These are phyloP conservation scores for Hyles euphorbiae DNA, from an alignment of 1,140 invertebrate genomes.

Conservation along the genomic window DNA sequence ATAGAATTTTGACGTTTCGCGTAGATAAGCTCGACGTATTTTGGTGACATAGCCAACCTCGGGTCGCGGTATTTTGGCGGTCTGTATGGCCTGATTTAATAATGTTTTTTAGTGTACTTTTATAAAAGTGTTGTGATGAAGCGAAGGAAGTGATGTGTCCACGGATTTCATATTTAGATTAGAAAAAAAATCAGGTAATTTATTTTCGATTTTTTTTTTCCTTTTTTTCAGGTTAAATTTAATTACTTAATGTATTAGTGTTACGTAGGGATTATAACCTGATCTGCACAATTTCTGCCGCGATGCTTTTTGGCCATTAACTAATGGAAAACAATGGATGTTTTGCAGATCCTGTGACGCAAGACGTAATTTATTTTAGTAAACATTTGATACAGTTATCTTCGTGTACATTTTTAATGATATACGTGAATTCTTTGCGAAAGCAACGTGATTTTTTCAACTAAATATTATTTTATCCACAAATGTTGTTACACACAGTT, in stretches of 20 bases:
- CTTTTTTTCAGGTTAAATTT: slow-evolving; percentile 1
- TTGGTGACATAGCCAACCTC: slow-evolving; percentile 6
- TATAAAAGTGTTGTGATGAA: slow-evolving; percentile 16
- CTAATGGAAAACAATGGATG: too few species aligned
- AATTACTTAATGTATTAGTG: too few species aligned
- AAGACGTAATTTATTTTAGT: slow-evolving; percentile 4
- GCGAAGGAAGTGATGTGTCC: slow-evolving; percentile 22
- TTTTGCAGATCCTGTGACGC: slow-evolving; percentile 1
- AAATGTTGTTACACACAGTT: too few species aligned
- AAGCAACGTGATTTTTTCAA: too few species aligned
- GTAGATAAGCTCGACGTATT: slow-evolving; percentile 8
- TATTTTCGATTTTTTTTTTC: slow-evolving; percentile 1
- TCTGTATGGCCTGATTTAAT: slow-evolving; percentile 3
- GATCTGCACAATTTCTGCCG: too few species aligned
- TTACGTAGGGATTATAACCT: too few species aligned
- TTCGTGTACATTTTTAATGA: neutral
- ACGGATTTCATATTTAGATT: slow-evolving; percentile 8
- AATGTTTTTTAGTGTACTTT: slow-evolving; percentile 8
- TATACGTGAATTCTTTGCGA: too few species aligned
- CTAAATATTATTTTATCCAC: too few species aligned
- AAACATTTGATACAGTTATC: slow-evolving; percentile 5
- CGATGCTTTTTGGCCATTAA: too few species aligned
- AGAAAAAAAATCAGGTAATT: slow-evolving; percentile 8
- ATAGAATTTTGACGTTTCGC: slow-evolving; percentile 31
- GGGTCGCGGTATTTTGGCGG: slow-evolving; percentile 3